These are phyloP conservation scores for Dynastes maya DNA, from an alignment of 2,888 invertebrate species.

Conservation along the genomic window DNA sequence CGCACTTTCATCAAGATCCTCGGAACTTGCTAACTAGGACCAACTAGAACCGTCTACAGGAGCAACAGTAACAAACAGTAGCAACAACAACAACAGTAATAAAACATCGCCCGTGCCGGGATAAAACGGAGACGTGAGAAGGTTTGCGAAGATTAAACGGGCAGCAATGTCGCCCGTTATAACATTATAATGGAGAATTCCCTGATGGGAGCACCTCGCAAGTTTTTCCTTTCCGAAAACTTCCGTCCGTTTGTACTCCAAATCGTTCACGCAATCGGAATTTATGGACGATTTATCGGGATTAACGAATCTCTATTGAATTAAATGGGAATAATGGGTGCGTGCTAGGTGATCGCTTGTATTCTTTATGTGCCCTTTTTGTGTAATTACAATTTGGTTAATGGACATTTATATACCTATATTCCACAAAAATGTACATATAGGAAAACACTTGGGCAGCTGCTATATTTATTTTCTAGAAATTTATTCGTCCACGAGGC, in stretches of 20 bases:
- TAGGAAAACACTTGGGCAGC: too few relatives aligned
- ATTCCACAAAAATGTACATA: not conserved
- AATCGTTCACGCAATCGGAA: constrained; percentile 18
- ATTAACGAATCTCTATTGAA: constrained; percentile 35
- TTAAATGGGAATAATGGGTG: constrained; percentile 25
- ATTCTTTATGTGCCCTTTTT: not conserved
- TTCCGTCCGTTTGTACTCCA: constrained; percentile 12
- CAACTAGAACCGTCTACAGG: not conserved
- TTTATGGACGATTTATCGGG: constrained; percentile 36
- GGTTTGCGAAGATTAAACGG: not conserved
- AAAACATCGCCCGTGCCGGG: not conserved
- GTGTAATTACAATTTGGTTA: constrained; percentile 1
- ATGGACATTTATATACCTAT: not conserved
- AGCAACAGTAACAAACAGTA: constrained; percentile 2
- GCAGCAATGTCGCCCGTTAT: too few relatives aligned
- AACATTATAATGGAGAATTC: too few relatives aligned
- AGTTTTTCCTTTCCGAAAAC: constrained; percentile 6
- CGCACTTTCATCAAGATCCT: constrained; percentile 31
- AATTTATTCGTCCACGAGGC: too few relatives aligned
- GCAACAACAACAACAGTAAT: constrained; percentile 13
- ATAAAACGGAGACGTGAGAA: constrained; percentile 8
- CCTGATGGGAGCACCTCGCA: not conserved
- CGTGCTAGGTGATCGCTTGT: not conserved
- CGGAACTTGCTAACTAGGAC: constrained; percentile 1
- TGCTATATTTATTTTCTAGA: too few relatives aligned